Evolutionary conservation across 1,140 invertebrate genomes (phyloP).

Genomic region (Penaeus japonicus): DNA sequence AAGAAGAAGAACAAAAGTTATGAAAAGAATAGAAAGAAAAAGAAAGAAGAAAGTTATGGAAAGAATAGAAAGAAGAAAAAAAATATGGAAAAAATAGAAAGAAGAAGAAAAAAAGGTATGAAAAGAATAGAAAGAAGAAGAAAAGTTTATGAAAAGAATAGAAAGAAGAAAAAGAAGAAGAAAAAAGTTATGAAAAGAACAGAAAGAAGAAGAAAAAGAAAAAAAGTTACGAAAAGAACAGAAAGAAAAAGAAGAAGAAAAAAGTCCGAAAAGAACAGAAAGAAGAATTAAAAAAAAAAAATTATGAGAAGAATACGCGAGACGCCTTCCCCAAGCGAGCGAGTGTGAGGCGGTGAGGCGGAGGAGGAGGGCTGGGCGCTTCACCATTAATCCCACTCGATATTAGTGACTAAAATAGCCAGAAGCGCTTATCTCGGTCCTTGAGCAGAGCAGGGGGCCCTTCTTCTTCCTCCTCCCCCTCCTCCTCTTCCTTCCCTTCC

Average conservation of each 20-base stretch:
- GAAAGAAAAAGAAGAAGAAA: not conserved
- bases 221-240: not conserved
- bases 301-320: not conserved
- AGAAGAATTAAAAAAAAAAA: not conserved
- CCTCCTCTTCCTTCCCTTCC: too few relatives aligned
- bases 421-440: slow-evolving; percentile 27
- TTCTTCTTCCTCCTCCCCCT: too few relatives aligned
- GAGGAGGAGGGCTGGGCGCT: not conserved
- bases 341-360: too few relatives aligned
- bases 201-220: not conserved
- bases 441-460: not conserved
- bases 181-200: not conserved
- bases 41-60: not conserved
- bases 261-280: not conserved
- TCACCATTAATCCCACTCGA: slow-evolving; percentile 36
- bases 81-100: too few relatives aligned
- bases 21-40: not conserved
- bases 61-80: not conserved
- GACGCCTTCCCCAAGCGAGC: not conserved
- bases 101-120: not conserved
- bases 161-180: not conserved
- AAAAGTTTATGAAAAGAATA: not conserved
- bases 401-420: slow-evolving; percentile 49
- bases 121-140: not conserved
- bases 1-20: not conserved